phyloP scores from a whole-genome alignment of 2,888 invertebrate species.

The Pediacus dermestoides region DNA sequence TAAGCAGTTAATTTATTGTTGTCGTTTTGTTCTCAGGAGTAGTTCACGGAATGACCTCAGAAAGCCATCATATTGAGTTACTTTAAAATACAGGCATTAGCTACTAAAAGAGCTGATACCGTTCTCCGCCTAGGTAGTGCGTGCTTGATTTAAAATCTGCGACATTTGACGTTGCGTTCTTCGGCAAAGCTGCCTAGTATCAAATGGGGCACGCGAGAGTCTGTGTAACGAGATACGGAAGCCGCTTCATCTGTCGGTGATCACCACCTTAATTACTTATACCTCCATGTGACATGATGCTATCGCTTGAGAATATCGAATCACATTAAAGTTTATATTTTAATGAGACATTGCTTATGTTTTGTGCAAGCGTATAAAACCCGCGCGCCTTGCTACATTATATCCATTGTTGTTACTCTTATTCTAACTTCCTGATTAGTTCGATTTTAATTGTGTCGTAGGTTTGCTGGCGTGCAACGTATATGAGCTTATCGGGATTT shows the following conservation, averaged over 20 bases:
- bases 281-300: constrained; percentile 28
- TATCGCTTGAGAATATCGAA: constrained; percentile 37
- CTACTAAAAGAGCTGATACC: no score
- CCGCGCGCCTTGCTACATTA: constrained; percentile 1
- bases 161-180: background rate
- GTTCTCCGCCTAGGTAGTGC: no score
- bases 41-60: no score
- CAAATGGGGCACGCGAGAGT: constrained; percentile 21
- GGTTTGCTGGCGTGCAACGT: background rate
- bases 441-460: constrained; percentile 5
- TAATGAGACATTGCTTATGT: constrained; percentile 32
- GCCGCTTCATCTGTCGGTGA: constrained; percentile 23
- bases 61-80: no score
- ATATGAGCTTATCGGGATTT: background rate
- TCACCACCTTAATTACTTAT: constrained; percentile 33
- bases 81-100: no score
- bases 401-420: background rate
- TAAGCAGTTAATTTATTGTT: no score
- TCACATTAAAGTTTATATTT: constrained; percentile 38
- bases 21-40: no score
- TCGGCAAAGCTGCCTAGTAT: no score
- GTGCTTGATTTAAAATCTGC: constrained; percentile 3
- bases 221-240: constrained; percentile 22
- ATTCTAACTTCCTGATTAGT: constrained; percentile 6
- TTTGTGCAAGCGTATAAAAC: background rate